Evolutionary conservation across 2,888 invertebrate species (phyloP), one percentile per base, ranked within the genome.

Genomic region (Drosophila emarginata): DNA sequence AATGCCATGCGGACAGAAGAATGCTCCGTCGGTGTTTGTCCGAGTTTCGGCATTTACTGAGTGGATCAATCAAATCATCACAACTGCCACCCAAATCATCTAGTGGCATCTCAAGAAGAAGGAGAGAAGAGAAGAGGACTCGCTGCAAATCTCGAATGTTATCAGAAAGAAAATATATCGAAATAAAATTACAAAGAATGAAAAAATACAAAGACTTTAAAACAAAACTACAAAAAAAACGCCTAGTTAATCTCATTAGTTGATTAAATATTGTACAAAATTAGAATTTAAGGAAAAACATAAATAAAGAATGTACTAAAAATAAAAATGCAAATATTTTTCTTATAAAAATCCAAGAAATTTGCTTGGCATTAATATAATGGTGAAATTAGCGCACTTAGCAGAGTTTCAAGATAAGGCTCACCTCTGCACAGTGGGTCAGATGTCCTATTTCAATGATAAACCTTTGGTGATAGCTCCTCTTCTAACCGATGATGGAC

Each of bases 11-110:
- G 93, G 93, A 4, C 82, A 85, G 36, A 80, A 80, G 37, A 91
- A 91, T 59, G 83, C 90, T 0, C 93, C 93, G 0, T 92, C 93
- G 0, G 93, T 93, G 1, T 93, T 92, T 87, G 93, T 92, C 2
- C 90, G 92, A 18, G 92, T 93, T 4, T 91, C 93, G 0, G 91
- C 92, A 2, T 93, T 92, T 78, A 77, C 91, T 23, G 82, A 91
- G 51, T 93, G 93, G 92, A 83, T 91, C 21, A 72, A 88, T 36
- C 79, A 89, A 58, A 72, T 89, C n/a, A 89, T 90, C 28, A 75
- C 60, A 50, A 67, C 89, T 15, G 77, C 85, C 32, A 89, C 90
- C 0, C 79, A 80, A 28, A 64, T 87, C 37, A 82, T 87, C 61
- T 90, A 82, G 23, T 18, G 39, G 18, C 37, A 37, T 18, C 7